Conservation (phyloP, 2,888 invertebrate species). For the Nymphalis c-album region DNA sequence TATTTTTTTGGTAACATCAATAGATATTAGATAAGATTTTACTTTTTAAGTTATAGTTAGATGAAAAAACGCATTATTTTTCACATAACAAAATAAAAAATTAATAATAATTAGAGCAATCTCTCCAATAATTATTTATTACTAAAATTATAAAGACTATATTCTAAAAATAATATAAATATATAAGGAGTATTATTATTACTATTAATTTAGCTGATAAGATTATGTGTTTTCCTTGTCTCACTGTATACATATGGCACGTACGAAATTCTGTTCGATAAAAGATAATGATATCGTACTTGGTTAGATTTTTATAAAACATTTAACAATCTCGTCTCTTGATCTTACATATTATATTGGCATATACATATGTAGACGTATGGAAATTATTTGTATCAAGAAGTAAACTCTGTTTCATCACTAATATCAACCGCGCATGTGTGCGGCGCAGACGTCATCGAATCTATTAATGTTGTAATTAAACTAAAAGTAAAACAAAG, state of each 20-base stretch:
- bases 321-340: neutral
- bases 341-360: neutral
- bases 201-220: neutral
- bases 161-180: neutral
- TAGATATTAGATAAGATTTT: neutral
- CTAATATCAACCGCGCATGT: constrained; percentile 7
- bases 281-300: neutral
- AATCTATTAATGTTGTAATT: constrained; percentile 25
- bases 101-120: too few relatives aligned
- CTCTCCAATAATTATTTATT: too few relatives aligned
- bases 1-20: too few relatives aligned
- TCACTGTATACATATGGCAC: neutral
- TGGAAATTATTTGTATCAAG: constrained; percentile 3
- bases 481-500: constrained; percentile 19
- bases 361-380: neutral
- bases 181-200: neutral
- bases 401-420: constrained; percentile 13
- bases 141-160: neutral
- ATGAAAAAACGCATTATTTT: too few relatives aligned
- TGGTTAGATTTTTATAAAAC: neutral
- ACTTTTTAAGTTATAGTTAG: neutral
- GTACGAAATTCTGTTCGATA: neutral
- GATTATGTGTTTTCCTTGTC: neutral
- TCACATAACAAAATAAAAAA: too few relatives aligned
- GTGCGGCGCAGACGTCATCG: constrained; percentile 9